phyloP scores from a whole-genome alignment of 2,797 vertebrate species.

The Salmo trutta region DNA sequence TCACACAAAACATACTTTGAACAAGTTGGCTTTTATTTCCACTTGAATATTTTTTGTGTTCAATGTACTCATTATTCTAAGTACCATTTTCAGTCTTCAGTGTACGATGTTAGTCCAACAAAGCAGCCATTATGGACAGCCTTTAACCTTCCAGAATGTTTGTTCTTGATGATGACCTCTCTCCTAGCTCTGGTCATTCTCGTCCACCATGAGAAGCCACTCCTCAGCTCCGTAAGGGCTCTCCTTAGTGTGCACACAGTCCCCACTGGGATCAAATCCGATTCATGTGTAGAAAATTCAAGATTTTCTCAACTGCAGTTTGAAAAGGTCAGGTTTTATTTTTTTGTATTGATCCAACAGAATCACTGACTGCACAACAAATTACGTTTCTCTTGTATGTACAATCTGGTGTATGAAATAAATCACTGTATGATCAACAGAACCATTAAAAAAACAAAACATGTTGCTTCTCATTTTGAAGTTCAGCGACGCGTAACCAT shows the following conservation, averaged over 20 bases:
- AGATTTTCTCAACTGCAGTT: no score
- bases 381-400: no score
- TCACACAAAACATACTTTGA: neutral
- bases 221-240: conserved; percentile 39
- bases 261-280: conserved; percentile 41
- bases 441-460: neutral
- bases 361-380: neutral
- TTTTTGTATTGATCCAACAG: neutral
- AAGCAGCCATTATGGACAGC: conserved; percentile 43
- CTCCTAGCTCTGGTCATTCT: conserved; percentile 45
- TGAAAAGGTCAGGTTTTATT: neutral
- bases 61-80: conserved; percentile 36
- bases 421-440: neutral
- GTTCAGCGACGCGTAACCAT: conserved; percentile 29
- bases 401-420: neutral
- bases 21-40: conserved; percentile 2
- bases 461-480: neutral
- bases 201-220: conserved; percentile 60
- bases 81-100: conserved; percentile 59
- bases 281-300: neutral
- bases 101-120: conserved; percentile 40
- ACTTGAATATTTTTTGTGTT: neutral
- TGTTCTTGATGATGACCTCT: conserved; percentile 60
- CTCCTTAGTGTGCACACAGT: conserved; percentile 39
- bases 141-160: conserved; percentile 46